A percentile compares a stretch with the other conserved stretches of the same genome.
Conservation (phyloP, 92 coral and sea anemone species). For the Blastomussa wellsi region DNA sequence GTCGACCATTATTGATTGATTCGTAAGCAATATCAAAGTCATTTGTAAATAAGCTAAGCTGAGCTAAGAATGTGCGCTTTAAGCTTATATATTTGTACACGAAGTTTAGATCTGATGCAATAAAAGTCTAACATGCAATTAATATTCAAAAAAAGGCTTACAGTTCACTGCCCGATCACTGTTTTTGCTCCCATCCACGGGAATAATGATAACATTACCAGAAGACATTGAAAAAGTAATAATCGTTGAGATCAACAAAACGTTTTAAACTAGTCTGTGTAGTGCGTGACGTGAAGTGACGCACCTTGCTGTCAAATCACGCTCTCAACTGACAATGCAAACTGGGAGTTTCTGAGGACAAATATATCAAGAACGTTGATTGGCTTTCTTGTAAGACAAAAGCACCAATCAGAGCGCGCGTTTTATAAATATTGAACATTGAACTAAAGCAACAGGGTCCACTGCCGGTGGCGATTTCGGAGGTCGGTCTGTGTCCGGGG, state of each 20-base stretch:
- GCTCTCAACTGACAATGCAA: background rate
- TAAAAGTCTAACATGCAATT: background rate
- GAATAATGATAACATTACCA: constrained; percentile 56
- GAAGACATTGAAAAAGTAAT: constrained; percentile 18
- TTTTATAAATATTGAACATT: background rate
- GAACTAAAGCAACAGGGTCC: too few relatives aligned
- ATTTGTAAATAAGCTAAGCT: background rate
- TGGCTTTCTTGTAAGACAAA: background rate
- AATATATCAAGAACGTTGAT: constrained; percentile 15
- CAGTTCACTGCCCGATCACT: constrained; percentile 71
- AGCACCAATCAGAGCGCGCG: constrained; percentile 30
- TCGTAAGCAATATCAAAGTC: background rate
- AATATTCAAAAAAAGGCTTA: constrained; percentile 31
- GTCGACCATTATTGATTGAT: background rate
- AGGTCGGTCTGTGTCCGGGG: too few relatives aligned
- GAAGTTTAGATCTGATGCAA: constrained; percentile 12
- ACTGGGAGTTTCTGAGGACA: background rate
- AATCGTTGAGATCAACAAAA: background rate
- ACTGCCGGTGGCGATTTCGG: background rate
- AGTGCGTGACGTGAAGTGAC: background rate
- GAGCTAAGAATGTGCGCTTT: background rate
- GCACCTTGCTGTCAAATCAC: background rate
- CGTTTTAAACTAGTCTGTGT: background rate
- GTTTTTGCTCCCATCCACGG: constrained; percentile 75
- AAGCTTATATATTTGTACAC: background rate